A percentile compares a stretch with the other conserved stretches of the same genome.
These are phyloP conservation scores for Ochropacha duplaris DNA, from an alignment of 2,888 invertebrate genomes.

Conservation along the genomic window DNA sequence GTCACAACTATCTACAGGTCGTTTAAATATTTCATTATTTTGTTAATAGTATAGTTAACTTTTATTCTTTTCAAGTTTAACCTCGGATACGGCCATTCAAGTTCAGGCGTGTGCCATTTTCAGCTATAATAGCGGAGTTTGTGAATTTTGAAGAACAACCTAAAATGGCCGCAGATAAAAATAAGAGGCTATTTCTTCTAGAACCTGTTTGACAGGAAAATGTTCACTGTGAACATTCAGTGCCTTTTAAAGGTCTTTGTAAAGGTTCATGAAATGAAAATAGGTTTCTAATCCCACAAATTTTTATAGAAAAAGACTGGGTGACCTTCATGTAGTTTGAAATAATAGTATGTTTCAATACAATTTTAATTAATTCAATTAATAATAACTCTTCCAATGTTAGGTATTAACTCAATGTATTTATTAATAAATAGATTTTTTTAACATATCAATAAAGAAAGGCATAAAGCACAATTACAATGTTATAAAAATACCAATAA, in stretches of 20 bases:
- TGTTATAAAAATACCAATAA: conserved; percentile 18
- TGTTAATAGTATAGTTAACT: no score
- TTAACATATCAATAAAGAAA: no score
- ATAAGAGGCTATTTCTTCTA: background rate
- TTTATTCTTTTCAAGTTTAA: background rate
- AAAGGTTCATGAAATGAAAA: background rate
- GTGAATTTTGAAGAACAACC: background rate
- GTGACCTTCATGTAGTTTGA: background rate
- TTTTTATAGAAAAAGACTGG: background rate
- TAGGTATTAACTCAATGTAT: no score
- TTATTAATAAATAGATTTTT: no score
- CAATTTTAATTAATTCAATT: no score
- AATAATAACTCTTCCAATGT: no score
- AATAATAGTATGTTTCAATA: no score
- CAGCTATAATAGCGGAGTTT: background rate
- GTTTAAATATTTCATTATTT: no score
- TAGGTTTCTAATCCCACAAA: background rate
- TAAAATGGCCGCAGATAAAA: background rate
- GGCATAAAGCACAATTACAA: no score
- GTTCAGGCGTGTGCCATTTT: background rate
- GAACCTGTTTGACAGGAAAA: background rate
- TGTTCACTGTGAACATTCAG: background rate
- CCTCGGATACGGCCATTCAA: background rate
- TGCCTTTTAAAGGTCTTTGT: background rate
- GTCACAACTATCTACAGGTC: no score